phyloP scores from a whole-genome alignment of 2,888 invertebrate species.

The Aleiodes leptofemur region DNA sequence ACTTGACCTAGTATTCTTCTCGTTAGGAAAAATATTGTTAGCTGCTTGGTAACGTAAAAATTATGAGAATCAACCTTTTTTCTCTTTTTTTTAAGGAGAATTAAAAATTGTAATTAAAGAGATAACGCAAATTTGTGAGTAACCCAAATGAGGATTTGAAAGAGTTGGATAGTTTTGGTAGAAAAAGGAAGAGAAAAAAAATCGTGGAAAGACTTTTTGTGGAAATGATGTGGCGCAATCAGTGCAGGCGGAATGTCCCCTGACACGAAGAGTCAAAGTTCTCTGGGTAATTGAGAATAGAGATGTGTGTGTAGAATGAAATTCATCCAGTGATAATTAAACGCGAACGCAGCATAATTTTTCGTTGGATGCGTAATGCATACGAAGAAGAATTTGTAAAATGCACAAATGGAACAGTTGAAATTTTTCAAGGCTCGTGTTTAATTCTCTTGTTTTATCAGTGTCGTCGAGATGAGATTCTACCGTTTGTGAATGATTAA shows the following conservation, averaged over 20 bases:
- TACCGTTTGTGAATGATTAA: constrained; percentile 51
- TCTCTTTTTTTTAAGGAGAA: no score
- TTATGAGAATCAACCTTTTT: no score
- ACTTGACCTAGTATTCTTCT: no score
- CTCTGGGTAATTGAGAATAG: constrained; percentile 3
- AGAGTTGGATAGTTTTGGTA: background rate
- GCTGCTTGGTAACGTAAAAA: no score
- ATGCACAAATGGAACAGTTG: constrained; percentile 57
- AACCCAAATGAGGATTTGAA: background rate
- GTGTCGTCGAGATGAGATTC: constrained; percentile 36
- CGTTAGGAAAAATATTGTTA: no score
- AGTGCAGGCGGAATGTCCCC: background rate
- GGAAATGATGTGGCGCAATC: constrained; percentile 25
- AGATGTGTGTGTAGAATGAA: constrained; percentile 1
- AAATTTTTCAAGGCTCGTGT: constrained; percentile 32
- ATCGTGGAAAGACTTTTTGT: constrained; percentile 32
- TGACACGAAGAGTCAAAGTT: constrained; percentile 23
- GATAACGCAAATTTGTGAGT: background rate
- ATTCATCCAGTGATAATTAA: no score
- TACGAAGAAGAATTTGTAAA: no score
- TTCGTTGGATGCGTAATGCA: no score
- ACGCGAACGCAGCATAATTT: no score
- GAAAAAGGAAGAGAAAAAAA: constrained; percentile 1
- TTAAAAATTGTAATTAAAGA: no score
- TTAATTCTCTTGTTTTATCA: constrained; percentile 36